Evolutionary conservation across 2,113 vertebrate species (phyloP), one percentile per base, ranked within the genome.

Genomic region (Gorsachius goisagi): DNA sequence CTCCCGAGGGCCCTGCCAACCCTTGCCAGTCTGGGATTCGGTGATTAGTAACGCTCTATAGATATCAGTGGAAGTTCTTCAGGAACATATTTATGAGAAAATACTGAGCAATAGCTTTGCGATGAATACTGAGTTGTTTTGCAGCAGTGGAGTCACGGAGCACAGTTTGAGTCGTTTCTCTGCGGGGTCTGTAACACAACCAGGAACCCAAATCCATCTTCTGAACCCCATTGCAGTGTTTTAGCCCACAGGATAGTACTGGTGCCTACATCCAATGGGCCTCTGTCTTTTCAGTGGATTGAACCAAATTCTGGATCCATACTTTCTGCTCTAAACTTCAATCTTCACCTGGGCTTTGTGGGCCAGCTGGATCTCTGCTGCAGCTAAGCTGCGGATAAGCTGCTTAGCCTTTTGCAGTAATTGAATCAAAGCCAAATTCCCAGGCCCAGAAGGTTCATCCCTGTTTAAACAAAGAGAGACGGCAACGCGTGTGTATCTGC

Each of bases 401-500:
- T 67, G 85, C 96, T 96, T 74, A 91, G 74, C 78, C 88, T 47
- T 76, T 12, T 74, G 91, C 73, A 67, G 77, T 63, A 79, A 92
- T 71, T 95, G 94, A 95, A 95, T 95, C 85, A 74, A 88, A 95
- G 90, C 90, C 88, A 82, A 95, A 95, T 58, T 95, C 93, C 88
- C 93, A 85, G 52, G 35, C 94, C 90, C 85, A 78, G 64, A 62
- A 77, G 50, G 69, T 82, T 95, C 93, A 90, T 93, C 93, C 85
- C 85, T 88, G 0, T 66, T 93, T 53, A 85, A 96, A 95, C 93
- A 93, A 83, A 94, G 87, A 67, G 73, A 66, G 67, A 44, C 10
- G 8, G 85, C 39, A 52, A 9, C 0, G 1, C 3, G 8, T 66
- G 59, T 47, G 63, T 28, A 30, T 49, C 41, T 78, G 78, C 80